Evolutionary conservation across 2,797 vertebrate species (phyloP), one percentile per base, ranked within the genome.

Genomic region (Vespertilio murinus): DNA sequence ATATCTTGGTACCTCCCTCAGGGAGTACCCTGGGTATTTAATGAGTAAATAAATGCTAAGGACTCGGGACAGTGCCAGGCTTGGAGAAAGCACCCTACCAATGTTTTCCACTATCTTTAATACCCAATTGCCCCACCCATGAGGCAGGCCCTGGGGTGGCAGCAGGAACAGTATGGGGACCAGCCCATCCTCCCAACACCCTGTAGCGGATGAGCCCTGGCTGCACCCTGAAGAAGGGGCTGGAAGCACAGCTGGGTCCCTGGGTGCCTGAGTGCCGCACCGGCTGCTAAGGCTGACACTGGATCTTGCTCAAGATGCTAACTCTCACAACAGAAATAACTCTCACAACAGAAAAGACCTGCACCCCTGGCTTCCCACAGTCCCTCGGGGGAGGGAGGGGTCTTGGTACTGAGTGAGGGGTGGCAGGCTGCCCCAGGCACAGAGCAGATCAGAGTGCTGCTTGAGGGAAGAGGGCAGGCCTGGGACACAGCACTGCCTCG

Each of bases 271-370:
- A 0, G 38, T 25, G 33, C 25, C 67, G 45, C 28, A 12, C 30
- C 1, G 20, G 45, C 67, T 95, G 8, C 54, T 74, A 77, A 71
- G 10, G 33, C 52, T 12, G 20, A 61, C 10, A 18, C 25, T 33
- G 38, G 33, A 35, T 56, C 54, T 73, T 67, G 78, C 30, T 33
- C 45, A 56, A 42, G 81, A 33, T 42, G 70, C 65, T 12, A 30
- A 25, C 6, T 8, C 3, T 13, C 54, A 38, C 2, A 5, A 56
- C 67, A 77, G 75, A 92, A 35, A 28, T 6, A 5, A 45, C 65
- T 8, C 3, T 13, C 54, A 38, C 2, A 5, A 56, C 67, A 77
- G 75, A 92, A 35, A 28, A 5, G 6, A 45, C 0, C 0, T 14
- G 35, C 3, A 40, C 25, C 35, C 65, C 30, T 7, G 61, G 71